Evolutionary conservation across 2,113 vertebrate species (phyloP).

Genomic region (Eleginops maclovinus): DNA sequence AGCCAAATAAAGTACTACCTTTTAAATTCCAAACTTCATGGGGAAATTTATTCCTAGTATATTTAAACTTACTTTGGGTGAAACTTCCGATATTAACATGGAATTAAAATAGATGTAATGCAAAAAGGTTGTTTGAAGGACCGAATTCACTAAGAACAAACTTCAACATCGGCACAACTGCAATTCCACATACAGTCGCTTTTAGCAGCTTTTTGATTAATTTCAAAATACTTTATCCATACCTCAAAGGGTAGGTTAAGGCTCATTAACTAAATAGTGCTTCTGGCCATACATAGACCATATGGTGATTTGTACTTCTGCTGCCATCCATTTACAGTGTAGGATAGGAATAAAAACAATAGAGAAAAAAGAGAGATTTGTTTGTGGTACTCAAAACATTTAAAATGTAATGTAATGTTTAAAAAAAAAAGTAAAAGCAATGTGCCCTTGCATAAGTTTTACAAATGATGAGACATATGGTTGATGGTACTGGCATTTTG

Average conservation of each 20-base stretch:
- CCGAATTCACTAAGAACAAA: neutral
- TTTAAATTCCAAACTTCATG: neutral
- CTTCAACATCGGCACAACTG: too few species aligned
- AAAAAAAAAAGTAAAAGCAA: slow-evolving; percentile 12
- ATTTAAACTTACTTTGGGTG: neutral
- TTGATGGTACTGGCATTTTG: neutral
- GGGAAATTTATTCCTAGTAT: neutral
- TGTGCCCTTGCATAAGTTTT: neutral
- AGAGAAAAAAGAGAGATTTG: slow-evolving; percentile 1
- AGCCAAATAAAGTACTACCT: neutral
- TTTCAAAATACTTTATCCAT: neutral
- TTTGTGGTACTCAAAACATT: slow-evolving; percentile 6
- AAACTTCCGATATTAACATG: neutral
- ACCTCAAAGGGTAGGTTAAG: slow-evolving; percentile 5
- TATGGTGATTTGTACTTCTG: neutral
- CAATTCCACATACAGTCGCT: neutral
- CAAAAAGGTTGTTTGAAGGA: neutral
- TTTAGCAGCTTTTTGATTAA: neutral
- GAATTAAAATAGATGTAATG: neutral
- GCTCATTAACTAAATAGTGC: slow-evolving; percentile 22
- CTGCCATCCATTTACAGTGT: neutral
- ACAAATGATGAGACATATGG: too few species aligned
- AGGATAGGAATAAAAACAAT: neutral
- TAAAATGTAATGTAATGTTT: neutral
- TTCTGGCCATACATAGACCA: neutral